A percentile compares a stretch with the other conserved stretches of the same genome.
These are phyloP conservation scores for Philopotamus ludificatus DNA, from an alignment of 1,140 invertebrate species.

Conservation along the genomic window DNA sequence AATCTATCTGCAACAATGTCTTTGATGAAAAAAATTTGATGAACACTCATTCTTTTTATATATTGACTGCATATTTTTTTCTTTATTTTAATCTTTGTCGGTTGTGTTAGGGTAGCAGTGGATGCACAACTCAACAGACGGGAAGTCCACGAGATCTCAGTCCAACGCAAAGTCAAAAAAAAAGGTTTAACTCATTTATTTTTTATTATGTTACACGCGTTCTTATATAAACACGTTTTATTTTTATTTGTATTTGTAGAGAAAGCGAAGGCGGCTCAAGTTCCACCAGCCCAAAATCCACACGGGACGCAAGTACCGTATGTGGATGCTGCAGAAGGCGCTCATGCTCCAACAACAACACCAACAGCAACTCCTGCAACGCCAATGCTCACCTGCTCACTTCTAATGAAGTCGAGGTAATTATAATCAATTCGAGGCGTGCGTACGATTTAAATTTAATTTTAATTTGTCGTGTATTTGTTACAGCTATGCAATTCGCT, in stretches of 20 bases:
- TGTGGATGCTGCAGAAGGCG: constrained; percentile 62
- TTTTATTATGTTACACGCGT: not conserved
- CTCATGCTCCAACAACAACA: constrained; percentile 47
- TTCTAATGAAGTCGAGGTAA: constrained; percentile 50
- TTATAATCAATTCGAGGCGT: not conserved
- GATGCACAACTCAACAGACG: constrained; percentile 56
- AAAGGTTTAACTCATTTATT: constrained; percentile 54
- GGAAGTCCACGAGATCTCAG: constrained; percentile 57
- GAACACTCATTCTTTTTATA: too few species aligned
- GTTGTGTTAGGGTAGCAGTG: constrained; percentile 81
- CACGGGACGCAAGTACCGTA: constrained; percentile 65
- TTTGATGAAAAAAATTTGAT: too few species aligned
- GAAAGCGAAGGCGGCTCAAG: constrained; percentile 73
- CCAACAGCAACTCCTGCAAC: constrained; percentile 43
- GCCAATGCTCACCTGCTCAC: constrained; percentile 49
- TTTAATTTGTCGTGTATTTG: too few species aligned
- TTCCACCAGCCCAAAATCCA: constrained; percentile 80
- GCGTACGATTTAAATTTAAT: too few species aligned
- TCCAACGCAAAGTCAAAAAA: constrained; percentile 66
- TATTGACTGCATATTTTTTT: too few species aligned
- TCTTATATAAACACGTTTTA: not conserved
- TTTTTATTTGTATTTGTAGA: constrained; percentile 54
- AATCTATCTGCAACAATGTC: too few species aligned
- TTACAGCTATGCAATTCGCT: constrained; percentile 49
- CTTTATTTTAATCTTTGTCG: constrained; percentile 49